phyloP scores from a whole-genome alignment of 2,113 vertebrate genomes.

The Hydrolagus affinis region DNA sequence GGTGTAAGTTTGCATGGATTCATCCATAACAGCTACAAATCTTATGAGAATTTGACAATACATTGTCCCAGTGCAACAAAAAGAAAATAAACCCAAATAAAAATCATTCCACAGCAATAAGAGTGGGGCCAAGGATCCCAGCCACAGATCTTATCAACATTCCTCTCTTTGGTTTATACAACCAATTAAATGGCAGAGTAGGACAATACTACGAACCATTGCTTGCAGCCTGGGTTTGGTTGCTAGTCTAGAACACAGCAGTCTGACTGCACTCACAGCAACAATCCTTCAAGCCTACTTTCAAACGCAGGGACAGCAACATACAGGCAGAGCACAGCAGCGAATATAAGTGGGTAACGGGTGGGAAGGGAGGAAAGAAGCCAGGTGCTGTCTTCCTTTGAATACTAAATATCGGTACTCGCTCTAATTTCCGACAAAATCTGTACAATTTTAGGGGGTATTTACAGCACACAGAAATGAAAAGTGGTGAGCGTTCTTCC shows the following conservation, averaged over 20 bases:
- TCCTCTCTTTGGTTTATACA: background rate
- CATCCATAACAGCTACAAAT: slow-evolving; percentile 32
- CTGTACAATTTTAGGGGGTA: slow-evolving; percentile 32
- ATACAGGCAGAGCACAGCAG: slow-evolving; percentile 24
- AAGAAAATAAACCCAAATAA: background rate
- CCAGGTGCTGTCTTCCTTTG: background rate
- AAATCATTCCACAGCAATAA: slow-evolving; percentile 3
- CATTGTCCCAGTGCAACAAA: slow-evolving; percentile 31
- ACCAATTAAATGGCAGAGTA: slow-evolving; percentile 14
- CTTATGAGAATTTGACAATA: slow-evolving; percentile 32
- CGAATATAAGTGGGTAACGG: background rate
- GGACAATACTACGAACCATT: slow-evolving; percentile 9
- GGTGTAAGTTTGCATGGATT: slow-evolving; percentile 26
- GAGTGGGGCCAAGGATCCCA: slow-evolving; percentile 19
- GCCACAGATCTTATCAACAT: background rate
- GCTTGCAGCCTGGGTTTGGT: slow-evolving; percentile 4
- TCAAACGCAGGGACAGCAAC: background rate
- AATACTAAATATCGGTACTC: slow-evolving; percentile 3
- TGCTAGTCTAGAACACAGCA: slow-evolving; percentile 17
- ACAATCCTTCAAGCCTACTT: slow-evolving; percentile 27
- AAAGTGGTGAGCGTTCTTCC: background rate
- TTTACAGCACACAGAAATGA: slow-evolving; percentile 25
- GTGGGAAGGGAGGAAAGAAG: background rate
- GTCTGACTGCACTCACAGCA: background rate
- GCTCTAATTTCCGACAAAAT: slow-evolving; percentile 11